These are phyloP conservation scores for Melanerpes formicivorus DNA, from an alignment of 2,113 vertebrate species.

Conservation along the genomic window DNA sequence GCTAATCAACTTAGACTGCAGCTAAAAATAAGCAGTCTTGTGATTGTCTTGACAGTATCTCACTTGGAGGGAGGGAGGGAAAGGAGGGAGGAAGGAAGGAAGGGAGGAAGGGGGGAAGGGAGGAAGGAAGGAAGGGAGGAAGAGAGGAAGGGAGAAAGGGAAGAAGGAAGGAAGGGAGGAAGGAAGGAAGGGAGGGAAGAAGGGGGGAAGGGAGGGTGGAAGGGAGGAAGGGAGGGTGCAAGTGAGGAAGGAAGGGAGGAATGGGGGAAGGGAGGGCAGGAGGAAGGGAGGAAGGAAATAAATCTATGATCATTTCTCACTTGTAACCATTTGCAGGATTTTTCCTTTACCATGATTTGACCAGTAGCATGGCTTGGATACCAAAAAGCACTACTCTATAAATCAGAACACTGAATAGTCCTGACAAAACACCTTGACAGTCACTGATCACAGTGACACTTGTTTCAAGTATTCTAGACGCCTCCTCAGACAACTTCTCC, in stretches of 20 bases:
- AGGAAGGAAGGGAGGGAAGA: no score
- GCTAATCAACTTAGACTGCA: neutral
- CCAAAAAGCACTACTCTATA: neutral
- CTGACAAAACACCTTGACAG: neutral
- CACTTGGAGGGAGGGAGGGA: rapidly evolving
- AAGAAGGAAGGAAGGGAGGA: no score
- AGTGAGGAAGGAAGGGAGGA: no score
- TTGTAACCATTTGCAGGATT: neutral
- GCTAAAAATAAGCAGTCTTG: conserved; percentile 9
- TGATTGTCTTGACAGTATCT: neutral
- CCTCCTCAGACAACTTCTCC: neutral
- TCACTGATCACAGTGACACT: neutral
- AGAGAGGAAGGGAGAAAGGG: no score
- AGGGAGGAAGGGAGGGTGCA: no score
- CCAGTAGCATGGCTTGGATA: neutral
- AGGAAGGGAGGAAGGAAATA: no score
- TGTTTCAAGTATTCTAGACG: neutral
- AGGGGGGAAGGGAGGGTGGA: no score
- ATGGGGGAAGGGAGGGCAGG: no score
- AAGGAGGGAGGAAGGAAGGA: no score
- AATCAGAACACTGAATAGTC: neutral
- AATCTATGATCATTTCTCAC: neutral
- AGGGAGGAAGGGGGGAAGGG: no score
- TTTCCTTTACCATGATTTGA: neutral
- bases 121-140: no score